Conservation (phyloP, 2,113 vertebrate species). For the Zapornia atra region DNA sequence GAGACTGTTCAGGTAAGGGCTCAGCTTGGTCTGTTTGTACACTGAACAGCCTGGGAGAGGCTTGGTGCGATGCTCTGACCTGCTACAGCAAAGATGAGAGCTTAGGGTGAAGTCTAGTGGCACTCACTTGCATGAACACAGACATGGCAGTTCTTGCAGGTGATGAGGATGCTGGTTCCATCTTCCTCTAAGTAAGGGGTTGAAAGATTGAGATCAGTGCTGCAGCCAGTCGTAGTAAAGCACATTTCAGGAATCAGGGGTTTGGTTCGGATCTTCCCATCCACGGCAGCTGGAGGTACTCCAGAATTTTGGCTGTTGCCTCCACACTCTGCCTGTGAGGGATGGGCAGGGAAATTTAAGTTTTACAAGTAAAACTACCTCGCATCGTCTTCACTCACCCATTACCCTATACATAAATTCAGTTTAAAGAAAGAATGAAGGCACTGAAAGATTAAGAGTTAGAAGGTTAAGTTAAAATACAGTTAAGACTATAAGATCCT, state of each 20-base stretch:
- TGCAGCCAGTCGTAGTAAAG: conserved; percentile 87
- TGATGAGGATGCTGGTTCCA: conserved; percentile 89
- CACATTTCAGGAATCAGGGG: conserved; percentile 98
- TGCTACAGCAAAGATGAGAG: neutral
- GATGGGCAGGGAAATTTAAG: neutral
- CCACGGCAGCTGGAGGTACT: conserved; percentile 9
- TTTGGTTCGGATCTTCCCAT: conserved; percentile 83
- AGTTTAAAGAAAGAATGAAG: neutral
- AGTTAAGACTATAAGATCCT: neutral
- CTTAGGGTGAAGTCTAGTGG: neutral
- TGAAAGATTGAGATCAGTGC: conserved; percentile 87
- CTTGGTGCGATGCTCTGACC: neutral
- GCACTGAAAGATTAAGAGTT: neutral
- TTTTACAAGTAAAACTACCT: neutral
- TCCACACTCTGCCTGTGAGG: conserved; percentile 81
- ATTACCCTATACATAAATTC: neutral
- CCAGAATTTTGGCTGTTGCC: conserved; percentile 62
- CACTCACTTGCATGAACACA: conserved; percentile 95
- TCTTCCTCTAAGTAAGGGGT: conserved; percentile 89
- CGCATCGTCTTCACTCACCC: neutral
- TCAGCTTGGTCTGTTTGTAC: neutral
- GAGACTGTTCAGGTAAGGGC: neutral
- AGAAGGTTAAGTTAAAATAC: neutral
- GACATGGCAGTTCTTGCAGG: conserved; percentile 90
- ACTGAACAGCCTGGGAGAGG: neutral